phyloP scores from a whole-genome alignment of 2,113 vertebrate species.

The Oceanodroma tethys region DNA sequence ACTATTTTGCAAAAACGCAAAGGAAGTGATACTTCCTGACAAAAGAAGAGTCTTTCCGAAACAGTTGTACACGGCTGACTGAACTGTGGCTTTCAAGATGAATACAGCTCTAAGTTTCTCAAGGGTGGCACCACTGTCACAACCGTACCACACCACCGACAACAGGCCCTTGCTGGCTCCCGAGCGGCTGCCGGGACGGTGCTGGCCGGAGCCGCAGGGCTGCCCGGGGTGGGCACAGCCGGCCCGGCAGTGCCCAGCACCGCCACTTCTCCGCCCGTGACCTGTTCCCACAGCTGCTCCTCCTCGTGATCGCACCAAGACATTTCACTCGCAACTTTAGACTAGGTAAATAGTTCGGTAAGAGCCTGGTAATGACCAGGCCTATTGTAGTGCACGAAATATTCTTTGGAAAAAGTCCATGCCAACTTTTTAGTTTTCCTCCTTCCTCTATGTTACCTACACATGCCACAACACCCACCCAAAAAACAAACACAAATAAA shows the following conservation, averaged over 20 bases:
- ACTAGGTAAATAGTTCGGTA: no score
- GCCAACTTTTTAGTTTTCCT: not conserved
- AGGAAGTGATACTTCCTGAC: not conserved
- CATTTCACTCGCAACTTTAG: not conserved
- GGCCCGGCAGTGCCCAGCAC: not conserved
- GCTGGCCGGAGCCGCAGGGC: not conserved
- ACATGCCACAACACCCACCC: rapidly evolving
- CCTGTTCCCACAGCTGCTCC: not conserved
- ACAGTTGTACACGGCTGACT: not conserved
- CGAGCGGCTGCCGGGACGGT: rapidly evolving
- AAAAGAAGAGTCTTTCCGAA: not conserved
- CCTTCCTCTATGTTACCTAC: not conserved
- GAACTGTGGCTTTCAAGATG: not conserved
- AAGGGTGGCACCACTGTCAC: not conserved
- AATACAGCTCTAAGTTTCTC: not conserved
- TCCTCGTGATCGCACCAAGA: rapidly evolving
- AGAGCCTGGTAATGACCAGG: not conserved
- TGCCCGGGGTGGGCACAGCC: not conserved
- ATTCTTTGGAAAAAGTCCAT: not conserved
- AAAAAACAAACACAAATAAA: not conserved
- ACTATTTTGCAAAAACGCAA: not conserved
- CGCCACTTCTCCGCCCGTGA: not conserved
- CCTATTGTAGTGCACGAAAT: not conserved
- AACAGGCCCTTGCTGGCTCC: not conserved
- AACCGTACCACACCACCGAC: rapidly evolving